Percentiles rank a stretch among this genome's conserved stretches.
phyloP scores from a whole-genome alignment of 2,888 invertebrate genomes.

The Seira sanloemensis region DNA sequence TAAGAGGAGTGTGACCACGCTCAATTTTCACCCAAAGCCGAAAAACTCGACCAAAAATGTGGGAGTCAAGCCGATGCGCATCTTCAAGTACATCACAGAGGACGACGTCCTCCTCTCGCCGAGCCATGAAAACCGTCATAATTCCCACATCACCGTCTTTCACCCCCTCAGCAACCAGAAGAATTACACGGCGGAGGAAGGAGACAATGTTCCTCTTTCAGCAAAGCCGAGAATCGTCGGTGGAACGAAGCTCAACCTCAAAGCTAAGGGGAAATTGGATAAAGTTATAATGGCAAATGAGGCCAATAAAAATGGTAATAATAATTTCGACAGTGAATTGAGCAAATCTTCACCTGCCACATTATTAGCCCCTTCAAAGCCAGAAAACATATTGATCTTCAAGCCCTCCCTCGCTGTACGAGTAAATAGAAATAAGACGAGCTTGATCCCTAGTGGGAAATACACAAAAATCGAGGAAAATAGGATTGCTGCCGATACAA shows the following conservation, averaged over 20 bases:
- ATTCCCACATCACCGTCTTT: slow-evolving; percentile 28
- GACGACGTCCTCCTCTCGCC: slow-evolving; percentile 39
- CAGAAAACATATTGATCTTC: slow-evolving; percentile 47
- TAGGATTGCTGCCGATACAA: slow-evolving; percentile 29
- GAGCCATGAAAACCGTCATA: slow-evolving; percentile 16
- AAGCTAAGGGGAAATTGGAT: slow-evolving; percentile 46
- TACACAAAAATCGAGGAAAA: slow-evolving; percentile 10
- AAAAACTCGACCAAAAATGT: slow-evolving; percentile 46
- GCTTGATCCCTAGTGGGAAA: slow-evolving; percentile 54
- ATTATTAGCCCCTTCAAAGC: slow-evolving; percentile 32
- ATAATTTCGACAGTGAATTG: slow-evolving; percentile 21
- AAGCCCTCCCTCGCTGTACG: slow-evolving; percentile 47
- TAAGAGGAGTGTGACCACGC: slow-evolving; percentile 47
- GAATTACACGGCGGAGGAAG: background rate
- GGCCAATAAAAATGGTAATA: slow-evolving; percentile 40
- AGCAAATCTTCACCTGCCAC: slow-evolving; percentile 17
- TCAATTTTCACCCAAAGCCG: slow-evolving; percentile 49
- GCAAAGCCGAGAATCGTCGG: slow-evolving; percentile 33
- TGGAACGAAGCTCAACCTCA: slow-evolving; percentile 50
- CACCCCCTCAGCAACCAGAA: slow-evolving; percentile 27
- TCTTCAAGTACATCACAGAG: slow-evolving; percentile 70
- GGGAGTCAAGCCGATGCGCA: slow-evolving; percentile 64
- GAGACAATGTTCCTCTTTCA: slow-evolving; percentile 23
- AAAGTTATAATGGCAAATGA: slow-evolving; percentile 37
- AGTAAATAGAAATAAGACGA: slow-evolving; percentile 32